Percentiles rank a stretch among this genome's conserved stretches.
Evolutionary conservation across 2,113 vertebrate genomes (phyloP).

Genomic region (Leptobrachium leishanense): DNA sequence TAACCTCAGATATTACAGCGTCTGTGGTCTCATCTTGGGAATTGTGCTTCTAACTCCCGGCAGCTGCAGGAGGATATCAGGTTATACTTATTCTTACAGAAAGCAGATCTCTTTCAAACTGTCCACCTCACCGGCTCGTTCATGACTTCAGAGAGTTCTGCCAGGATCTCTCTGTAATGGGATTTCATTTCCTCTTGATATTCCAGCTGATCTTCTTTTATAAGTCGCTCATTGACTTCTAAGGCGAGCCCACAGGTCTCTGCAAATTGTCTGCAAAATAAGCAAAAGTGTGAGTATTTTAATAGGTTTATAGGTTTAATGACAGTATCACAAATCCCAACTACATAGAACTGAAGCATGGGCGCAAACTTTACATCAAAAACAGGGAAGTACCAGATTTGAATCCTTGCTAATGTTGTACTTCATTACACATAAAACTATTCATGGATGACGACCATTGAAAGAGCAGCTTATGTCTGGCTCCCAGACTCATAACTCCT

Average conservation of each 20-base stretch:
- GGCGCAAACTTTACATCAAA: too few species aligned
- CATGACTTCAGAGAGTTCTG: conserved; percentile 88
- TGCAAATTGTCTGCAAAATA: conserved; percentile 85
- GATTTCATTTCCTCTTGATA: conserved; percentile 97
- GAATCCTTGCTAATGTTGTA: too few species aligned
- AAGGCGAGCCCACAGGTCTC: conserved; percentile 94
- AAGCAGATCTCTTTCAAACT: background rate
- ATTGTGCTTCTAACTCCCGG: too few species aligned
- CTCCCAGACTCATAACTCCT: too few species aligned
- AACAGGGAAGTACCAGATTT: too few species aligned
- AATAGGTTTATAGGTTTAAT: background rate
- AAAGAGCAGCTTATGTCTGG: too few species aligned
- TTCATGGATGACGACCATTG: too few species aligned
- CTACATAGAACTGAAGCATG: too few species aligned
- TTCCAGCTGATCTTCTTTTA: conserved; percentile 97
- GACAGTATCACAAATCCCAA: background rate
- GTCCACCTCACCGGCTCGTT: conserved; percentile 86
- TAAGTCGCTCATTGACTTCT: conserved; percentile 91
- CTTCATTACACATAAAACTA: too few species aligned
- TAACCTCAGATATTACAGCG: too few species aligned
- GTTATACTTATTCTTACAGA: background rate
- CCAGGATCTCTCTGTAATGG: conserved; percentile 94
- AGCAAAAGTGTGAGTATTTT: background rate
- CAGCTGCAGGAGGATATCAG: too few species aligned
- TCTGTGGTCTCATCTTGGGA: too few species aligned